These are phyloP conservation scores for Boloria selene DNA, from an alignment of 2,888 invertebrate species.

Conservation along the genomic window DNA sequence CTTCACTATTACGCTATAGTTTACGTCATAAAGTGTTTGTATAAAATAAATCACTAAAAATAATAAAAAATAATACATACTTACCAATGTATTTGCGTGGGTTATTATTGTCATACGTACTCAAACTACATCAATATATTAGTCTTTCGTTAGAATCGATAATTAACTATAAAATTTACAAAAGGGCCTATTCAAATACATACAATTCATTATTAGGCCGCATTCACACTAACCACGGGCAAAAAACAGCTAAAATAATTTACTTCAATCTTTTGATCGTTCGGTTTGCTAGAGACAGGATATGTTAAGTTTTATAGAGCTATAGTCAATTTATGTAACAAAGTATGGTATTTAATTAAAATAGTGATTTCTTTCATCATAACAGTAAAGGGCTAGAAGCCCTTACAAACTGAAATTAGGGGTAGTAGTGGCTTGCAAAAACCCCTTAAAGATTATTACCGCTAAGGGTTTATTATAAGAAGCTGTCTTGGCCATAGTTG, in stretches of 20 bases:
- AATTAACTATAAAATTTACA: constrained; percentile 5
- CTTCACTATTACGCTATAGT: no score
- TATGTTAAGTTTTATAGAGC: no score
- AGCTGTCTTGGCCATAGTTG: neutral
- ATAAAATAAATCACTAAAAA: neutral
- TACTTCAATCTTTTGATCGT: no score
- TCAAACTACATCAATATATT: neutral
- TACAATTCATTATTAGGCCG: neutral
- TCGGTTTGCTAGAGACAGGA: no score
- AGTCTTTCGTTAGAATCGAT: neutral
- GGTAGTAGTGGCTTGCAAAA: no score
- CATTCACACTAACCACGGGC: constrained; percentile 1
- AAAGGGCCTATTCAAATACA: neutral
- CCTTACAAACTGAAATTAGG: no score
- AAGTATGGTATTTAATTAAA: no score
- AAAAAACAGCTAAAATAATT: neutral
- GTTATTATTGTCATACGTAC: constrained; percentile 2
- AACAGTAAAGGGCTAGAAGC: no score
- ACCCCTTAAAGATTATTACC: no score
- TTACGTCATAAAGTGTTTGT: constrained; percentile 3
- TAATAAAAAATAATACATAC: constrained; percentile 2
- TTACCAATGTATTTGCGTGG: constrained; percentile 16
- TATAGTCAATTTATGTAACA: no score
- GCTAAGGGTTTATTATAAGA: no score
- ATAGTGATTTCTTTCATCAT: no score